phyloP scores from a whole-genome alignment of 2,797 vertebrate species.

The Erithacus rubecula region DNA sequence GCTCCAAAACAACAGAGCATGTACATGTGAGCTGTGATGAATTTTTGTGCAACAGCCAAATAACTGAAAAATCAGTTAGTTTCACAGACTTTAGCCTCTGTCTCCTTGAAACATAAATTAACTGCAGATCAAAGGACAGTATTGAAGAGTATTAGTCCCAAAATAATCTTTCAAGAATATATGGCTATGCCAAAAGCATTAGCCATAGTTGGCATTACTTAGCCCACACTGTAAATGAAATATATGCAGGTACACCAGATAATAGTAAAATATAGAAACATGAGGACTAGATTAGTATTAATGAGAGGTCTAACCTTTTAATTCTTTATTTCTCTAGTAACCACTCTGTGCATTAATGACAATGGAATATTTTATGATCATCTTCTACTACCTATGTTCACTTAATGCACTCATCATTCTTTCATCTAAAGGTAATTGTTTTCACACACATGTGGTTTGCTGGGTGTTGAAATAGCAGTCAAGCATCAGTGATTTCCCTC shows the following conservation, averaged over 20 bases:
- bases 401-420: constrained; percentile 17
- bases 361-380: constrained; percentile 17
- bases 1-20: not conserved
- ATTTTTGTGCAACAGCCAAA: not conserved
- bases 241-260: not conserved
- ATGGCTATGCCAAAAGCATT: constrained; percentile 13
- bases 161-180: constrained; percentile 22
- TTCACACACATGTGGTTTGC: not conserved
- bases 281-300: not conserved
- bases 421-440: constrained; percentile 24
- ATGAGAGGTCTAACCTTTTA: not conserved
- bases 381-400: not conserved
- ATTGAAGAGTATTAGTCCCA: not conserved
- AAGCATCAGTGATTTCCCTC: not conserved
- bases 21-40: not conserved
- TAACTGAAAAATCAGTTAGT: not conserved
- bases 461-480: not conserved
- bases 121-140: not conserved
- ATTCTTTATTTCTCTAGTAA: constrained; percentile 21
- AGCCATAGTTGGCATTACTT: not conserved
- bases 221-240: not conserved
- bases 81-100: constrained; percentile 4
- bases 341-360: not conserved
- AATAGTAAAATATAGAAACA: constrained; percentile 10
- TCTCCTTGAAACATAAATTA: constrained; percentile 13